Percentiles rank a stretch among this genome's conserved stretches.
Evolutionary conservation across 2,888 invertebrate genomes (phyloP).

Genomic region (Amiota minor): DNA sequence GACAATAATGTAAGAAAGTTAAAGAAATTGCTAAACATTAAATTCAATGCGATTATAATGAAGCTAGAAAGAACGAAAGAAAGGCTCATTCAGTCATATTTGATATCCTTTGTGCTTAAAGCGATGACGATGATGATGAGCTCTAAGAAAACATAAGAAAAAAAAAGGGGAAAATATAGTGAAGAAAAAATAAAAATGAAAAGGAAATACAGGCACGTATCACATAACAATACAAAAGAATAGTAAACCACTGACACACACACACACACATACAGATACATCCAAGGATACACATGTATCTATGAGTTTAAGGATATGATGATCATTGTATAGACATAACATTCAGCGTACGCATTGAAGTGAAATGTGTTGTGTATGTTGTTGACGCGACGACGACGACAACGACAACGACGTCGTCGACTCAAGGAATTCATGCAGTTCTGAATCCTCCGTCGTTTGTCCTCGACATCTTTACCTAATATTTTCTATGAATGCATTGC

Average conservation of each 20-base stretch:
- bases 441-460: not conserved
- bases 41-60: conserved; percentile 65
- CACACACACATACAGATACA: no score
- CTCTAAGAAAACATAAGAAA: not conserved
- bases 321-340: not conserved
- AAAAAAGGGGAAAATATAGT: not conserved
- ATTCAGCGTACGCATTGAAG: conserved; percentile 16
- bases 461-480: no score
- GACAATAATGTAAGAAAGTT: conserved; percentile 37
- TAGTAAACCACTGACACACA: conserved; percentile 21
- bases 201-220: no score
- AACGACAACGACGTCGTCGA: not conserved
- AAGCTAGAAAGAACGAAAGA: conserved; percentile 30
- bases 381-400: no score
- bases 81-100: conserved; percentile 58
- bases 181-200: no score
- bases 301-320: no score
- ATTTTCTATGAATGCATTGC: no score
- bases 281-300: not conserved
- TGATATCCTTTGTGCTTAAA: conserved; percentile 60
- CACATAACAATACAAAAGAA: not conserved
- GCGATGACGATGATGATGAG: no score
- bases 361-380: not conserved
- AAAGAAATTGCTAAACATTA: conserved; percentile 60
- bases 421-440: conserved; percentile 7